A percentile compares a stretch with the other conserved stretches of the same genome.
Conservation (phyloP, 2,888 invertebrate species). For the Sclerodermus sp. region DNA sequence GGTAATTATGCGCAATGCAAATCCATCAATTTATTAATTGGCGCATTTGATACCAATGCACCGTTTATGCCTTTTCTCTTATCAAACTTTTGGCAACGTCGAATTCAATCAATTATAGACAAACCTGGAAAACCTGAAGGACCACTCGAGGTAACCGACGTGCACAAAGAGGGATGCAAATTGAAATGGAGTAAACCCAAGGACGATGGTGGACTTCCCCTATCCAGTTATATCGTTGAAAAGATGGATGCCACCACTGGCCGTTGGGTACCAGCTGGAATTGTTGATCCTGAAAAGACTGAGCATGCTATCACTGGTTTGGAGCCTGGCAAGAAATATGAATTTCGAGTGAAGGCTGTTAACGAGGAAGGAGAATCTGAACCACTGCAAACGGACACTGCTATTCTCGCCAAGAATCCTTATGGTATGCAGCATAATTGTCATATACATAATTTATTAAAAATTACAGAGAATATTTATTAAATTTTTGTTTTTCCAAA, state of each 20-base stretch:
- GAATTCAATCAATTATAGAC: too few relatives aligned
- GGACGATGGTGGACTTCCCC: slow-evolving; percentile 92
- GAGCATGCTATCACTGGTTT: slow-evolving; percentile 85
- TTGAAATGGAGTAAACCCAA: slow-evolving; percentile 93
- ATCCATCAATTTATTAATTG: too few relatives aligned
- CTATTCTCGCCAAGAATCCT: slow-evolving; percentile 95
- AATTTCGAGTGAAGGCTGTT: slow-evolving; percentile 95
- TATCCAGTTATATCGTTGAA: slow-evolving; percentile 89
- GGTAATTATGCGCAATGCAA: slow-evolving; percentile 64
- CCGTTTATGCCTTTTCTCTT: too few relatives aligned
- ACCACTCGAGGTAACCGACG: slow-evolving; percentile 85
- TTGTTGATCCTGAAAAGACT: slow-evolving; percentile 78
- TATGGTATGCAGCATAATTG: slow-evolving; percentile 67
- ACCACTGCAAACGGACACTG: slow-evolving; percentile 85
- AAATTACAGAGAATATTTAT: neutral
- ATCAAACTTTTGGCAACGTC: too few relatives aligned
- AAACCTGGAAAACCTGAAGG: slow-evolving; percentile 89
- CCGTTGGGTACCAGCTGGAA: slow-evolving; percentile 85
- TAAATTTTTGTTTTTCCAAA: neutral
- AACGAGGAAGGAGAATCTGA: slow-evolving; percentile 98
- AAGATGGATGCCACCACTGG: slow-evolving; percentile 90
- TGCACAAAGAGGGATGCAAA: slow-evolving; percentile 92
- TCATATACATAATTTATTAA: slow-evolving; percentile 1
- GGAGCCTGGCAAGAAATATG: slow-evolving; percentile 93
- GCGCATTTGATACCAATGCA: too few relatives aligned